Evolutionary conservation across 1,140 invertebrate species (phyloP).

Genomic region (Drosophila arizonae): DNA sequence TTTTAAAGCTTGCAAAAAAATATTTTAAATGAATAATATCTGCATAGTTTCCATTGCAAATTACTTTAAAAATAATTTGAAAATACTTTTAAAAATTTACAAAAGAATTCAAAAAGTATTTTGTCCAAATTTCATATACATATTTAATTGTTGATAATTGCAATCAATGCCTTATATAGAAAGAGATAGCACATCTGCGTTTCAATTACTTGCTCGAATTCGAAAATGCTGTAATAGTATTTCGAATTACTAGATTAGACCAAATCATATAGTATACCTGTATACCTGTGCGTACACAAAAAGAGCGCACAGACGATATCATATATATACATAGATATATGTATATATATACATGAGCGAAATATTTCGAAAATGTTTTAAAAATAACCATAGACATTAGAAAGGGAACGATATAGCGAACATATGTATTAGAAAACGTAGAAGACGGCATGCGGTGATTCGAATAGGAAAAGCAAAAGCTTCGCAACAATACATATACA

Average conservation of each 20-base stretch:
- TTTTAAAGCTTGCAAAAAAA: neutral
- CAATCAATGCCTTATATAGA: conserved; percentile 26
- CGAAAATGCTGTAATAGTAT: conserved; percentile 29
- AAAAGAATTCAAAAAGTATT: too few species aligned
- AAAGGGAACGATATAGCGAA: conserved; percentile 51
- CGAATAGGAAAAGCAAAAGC: conserved; percentile 38
- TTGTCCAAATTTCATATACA: too few species aligned
- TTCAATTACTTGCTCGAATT: conserved; percentile 26
- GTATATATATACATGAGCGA: conserved; percentile 55
- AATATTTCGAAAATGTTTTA: conserved; percentile 79
- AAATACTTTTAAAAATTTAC: too few species aligned
- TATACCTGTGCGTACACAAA: conserved; percentile 45
- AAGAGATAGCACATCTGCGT: conserved; percentile 37
- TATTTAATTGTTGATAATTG: neutral
- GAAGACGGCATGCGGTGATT: conserved; percentile 42
- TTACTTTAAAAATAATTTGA: too few species aligned
- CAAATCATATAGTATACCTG: conserved; percentile 68
- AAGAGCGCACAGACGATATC: conserved; percentile 22
- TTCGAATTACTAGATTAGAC: conserved; percentile 68
- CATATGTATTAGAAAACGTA: conserved; percentile 47
- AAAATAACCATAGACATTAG: conserved; percentile 74
- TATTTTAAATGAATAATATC: too few species aligned
- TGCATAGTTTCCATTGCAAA: too few species aligned
- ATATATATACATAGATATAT: conserved; percentile 26
- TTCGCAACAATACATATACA: conserved; percentile 44